These are phyloP conservation scores for Caenorhabditis imperialis DNA, from an alignment of 2,888 invertebrate species.

Conservation along the genomic window DNA sequence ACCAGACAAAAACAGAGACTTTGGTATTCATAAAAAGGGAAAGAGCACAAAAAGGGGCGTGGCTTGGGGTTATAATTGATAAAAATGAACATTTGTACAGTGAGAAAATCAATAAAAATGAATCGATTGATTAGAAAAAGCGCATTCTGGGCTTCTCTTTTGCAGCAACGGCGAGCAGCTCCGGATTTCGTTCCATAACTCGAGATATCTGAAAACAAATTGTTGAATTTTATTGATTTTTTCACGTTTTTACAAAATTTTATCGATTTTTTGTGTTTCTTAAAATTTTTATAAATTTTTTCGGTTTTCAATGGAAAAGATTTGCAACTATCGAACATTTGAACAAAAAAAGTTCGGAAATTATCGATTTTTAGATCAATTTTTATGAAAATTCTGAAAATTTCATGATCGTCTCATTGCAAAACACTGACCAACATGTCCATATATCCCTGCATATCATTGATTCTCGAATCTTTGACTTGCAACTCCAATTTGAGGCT, in stretches of 20 bases:
- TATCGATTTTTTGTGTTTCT: not conserved
- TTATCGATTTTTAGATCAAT: not conserved
- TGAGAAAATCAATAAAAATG: not conserved
- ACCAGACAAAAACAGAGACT: too few relatives aligned
- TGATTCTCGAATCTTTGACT: constrained; percentile 66
- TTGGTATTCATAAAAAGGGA: too few relatives aligned
- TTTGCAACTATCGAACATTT: too few relatives aligned
- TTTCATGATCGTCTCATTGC: not conserved
- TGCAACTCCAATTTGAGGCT: constrained; percentile 70
- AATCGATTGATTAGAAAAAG: constrained; percentile 37
- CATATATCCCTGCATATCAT: constrained; percentile 65
- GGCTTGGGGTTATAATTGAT: not conserved
- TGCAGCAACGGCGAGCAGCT: constrained; percentile 55
- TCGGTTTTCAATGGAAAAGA: too few relatives aligned
- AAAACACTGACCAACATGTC: constrained; percentile 78
- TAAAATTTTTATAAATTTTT: not conserved
- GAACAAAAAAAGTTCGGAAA: not conserved
- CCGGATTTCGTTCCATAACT: constrained; percentile 64
- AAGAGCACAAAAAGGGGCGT: not conserved
- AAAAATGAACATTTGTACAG: constrained; percentile 21
- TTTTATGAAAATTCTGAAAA: constrained; percentile 4
- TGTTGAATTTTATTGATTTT: not conserved
- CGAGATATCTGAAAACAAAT: constrained; percentile 58
- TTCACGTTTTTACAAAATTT: not conserved
- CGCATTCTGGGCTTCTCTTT: constrained; percentile 37